Conservation (phyloP, 2,797 vertebrate species). For the Amblyopsis hoosieri region DNA sequence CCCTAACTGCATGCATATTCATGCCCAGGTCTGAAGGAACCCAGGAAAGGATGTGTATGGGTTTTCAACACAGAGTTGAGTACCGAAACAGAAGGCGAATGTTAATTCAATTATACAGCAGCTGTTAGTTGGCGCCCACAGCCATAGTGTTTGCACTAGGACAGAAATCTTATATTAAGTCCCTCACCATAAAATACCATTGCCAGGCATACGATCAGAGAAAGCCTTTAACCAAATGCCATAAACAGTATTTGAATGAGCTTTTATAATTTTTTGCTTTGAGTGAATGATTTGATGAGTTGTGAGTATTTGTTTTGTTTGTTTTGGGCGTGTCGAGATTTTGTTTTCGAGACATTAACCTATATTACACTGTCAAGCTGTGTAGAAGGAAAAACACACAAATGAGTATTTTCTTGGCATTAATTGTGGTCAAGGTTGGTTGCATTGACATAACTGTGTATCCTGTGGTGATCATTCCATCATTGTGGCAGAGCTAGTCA, state of each 20-base stretch:
- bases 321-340: constrained; percentile 30
- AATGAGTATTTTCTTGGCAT: constrained; percentile 53
- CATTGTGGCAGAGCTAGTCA: not conserved
- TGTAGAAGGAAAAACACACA: constrained; percentile 52
- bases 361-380: constrained; percentile 56
- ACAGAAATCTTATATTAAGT: constrained; percentile 77
- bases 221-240: constrained; percentile 69
- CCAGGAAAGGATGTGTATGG: constrained; percentile 69
- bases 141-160: constrained; percentile 76
- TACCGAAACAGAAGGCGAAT: constrained; percentile 79
- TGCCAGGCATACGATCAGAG: constrained; percentile 63
- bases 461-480: constrained; percentile 36
- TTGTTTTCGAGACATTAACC: constrained; percentile 35
- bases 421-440: constrained; percentile 42
- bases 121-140: constrained; percentile 77
- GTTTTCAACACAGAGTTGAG: constrained; percentile 66
- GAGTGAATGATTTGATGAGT: constrained; percentile 42
- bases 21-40: constrained; percentile 74
- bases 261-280: constrained; percentile 62
- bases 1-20: constrained; percentile 71
- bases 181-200: constrained; percentile 69
- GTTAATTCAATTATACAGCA: constrained; percentile 83
- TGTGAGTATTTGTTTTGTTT: constrained; percentile 49
- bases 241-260: constrained; percentile 70
- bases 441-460: constrained; percentile 28